Percentiles rank a stretch among this genome's conserved stretches.
Conservation (phyloP, 2,888 invertebrate genomes). For the Diarsia mendica region DNA sequence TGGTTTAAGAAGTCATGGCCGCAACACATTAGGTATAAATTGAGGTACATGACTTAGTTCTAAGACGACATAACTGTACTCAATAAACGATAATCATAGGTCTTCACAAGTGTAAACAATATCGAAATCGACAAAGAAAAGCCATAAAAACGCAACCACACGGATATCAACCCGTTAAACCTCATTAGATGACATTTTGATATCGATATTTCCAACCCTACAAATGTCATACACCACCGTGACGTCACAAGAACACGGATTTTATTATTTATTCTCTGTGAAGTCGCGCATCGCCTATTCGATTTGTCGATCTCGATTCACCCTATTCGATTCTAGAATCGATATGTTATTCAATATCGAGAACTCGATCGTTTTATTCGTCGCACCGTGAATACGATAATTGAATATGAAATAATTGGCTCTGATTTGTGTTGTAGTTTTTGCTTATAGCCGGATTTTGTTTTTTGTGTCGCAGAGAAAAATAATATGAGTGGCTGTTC, state of each 20-base stretch:
- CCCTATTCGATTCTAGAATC: conserved; percentile 52
- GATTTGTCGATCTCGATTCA: conserved; percentile 47
- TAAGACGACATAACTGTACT: background rate
- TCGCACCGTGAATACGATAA: conserved; percentile 45
- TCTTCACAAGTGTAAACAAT: background rate
- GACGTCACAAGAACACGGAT: conserved; percentile 50
- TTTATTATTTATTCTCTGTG: conserved; percentile 49
- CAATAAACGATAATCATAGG: background rate
- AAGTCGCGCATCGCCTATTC: conserved; percentile 45
- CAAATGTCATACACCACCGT: conserved; percentile 37
- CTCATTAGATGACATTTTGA: conserved; percentile 30
- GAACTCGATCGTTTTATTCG: conserved; percentile 42
- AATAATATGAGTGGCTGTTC: conserved; percentile 7
- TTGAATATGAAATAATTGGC: conserved; percentile 59
- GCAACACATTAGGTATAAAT: background rate
- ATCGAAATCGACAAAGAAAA: background rate
- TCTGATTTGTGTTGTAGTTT: conserved; percentile 49
- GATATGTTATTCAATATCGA: conserved; percentile 42
- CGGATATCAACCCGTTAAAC: conserved; percentile 7
- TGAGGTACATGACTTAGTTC: background rate
- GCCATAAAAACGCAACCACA: conserved; percentile 2
- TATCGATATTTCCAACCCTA: conserved; percentile 37
- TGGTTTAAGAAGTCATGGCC: background rate
- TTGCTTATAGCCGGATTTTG: conserved; percentile 48
- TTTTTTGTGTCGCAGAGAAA: conserved; percentile 17